Evolutionary conservation across 2,113 vertebrate genomes (phyloP).

Genomic region (Taxidea taxus): DNA sequence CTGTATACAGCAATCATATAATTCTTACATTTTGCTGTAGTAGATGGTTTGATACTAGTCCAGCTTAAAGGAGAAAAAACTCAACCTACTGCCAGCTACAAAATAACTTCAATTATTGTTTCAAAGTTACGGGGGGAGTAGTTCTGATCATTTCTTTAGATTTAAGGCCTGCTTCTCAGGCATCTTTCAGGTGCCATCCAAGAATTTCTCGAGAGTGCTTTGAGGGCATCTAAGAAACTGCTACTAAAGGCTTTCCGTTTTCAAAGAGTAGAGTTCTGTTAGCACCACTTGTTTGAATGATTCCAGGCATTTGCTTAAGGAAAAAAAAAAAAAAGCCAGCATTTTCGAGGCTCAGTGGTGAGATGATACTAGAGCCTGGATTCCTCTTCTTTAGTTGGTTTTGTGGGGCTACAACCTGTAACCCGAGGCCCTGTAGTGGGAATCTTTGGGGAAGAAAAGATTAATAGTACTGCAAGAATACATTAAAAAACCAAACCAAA

Average conservation of each 20-base stretch:
- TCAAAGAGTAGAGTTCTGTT: conserved; percentile 29
- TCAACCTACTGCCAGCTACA: not conserved
- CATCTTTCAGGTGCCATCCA: not conserved
- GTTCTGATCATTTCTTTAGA: not conserved
- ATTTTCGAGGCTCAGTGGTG: conserved; percentile 27
- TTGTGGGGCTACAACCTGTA: conserved; percentile 61
- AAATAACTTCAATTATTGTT: not conserved
- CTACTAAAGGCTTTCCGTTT: not conserved
- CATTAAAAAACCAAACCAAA: conserved; percentile 42
- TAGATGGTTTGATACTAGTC: not conserved
- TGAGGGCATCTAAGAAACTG: not conserved
- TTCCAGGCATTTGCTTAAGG: not conserved
- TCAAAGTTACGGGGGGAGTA: not conserved
- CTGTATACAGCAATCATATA: not conserved
- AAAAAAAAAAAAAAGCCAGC: not conserved
- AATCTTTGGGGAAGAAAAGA: conserved; percentile 70
- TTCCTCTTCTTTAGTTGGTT: conserved; percentile 68
- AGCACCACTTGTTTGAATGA: conserved; percentile 12
- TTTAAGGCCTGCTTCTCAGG: not conserved
- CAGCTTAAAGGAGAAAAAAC: not conserved
- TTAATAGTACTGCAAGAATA: conserved; percentile 65
- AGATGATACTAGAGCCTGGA: not conserved
- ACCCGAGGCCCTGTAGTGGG: conserved; percentile 65
- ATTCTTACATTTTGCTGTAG: conserved; percentile 32
- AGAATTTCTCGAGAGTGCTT: not conserved